A percentile compares a stretch with the other conserved stretches of the same genome.
Conservation (phyloP, 1,140 invertebrate genomes). For the Drosophila prosaltans region DNA sequence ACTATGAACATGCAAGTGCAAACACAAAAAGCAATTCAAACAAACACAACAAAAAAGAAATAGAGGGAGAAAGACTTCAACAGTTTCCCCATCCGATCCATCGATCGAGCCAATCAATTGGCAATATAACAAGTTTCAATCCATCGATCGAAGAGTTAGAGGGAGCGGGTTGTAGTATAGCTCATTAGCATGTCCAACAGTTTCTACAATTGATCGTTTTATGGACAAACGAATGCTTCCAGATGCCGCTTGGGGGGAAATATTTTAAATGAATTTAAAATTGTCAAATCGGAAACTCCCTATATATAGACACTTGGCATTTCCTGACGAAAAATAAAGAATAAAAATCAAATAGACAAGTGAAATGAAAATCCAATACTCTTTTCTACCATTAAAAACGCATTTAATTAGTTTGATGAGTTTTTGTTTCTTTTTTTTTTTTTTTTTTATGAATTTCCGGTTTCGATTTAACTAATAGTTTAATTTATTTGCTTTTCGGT, state of each 20-base stretch:
- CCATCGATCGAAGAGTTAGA: background rate
- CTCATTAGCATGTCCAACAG: slow-evolving; percentile 44
- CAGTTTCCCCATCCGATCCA: slow-evolving; percentile 5
- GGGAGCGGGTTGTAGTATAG: background rate
- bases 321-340: slow-evolving; percentile 27
- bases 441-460: slow-evolving; percentile 28
- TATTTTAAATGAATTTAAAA: slow-evolving; percentile 25
- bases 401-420: slow-evolving; percentile 57
- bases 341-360: background rate
- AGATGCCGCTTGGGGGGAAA: slow-evolving; percentile 2
- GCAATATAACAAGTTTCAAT: slow-evolving; percentile 14
- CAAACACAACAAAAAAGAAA: background rate
- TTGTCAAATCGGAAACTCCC: slow-evolving; percentile 37
- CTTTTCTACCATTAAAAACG: slow-evolving; percentile 53
- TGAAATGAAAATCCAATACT: slow-evolving; percentile 6
- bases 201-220: slow-evolving; percentile 18
- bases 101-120: slow-evolving; percentile 51
- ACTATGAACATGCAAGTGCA: background rate
- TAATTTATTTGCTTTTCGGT: slow-evolving; percentile 6
- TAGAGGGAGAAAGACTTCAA: background rate
- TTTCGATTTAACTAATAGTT: slow-evolving; percentile 10
- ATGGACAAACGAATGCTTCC: slow-evolving; percentile 25
- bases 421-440: slow-evolving; percentile 10
- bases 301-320: slow-evolving; percentile 30
- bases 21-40: background rate